Conservation (phyloP, 2,113 vertebrate genomes). For the Thryonomys swinderianus region DNA sequence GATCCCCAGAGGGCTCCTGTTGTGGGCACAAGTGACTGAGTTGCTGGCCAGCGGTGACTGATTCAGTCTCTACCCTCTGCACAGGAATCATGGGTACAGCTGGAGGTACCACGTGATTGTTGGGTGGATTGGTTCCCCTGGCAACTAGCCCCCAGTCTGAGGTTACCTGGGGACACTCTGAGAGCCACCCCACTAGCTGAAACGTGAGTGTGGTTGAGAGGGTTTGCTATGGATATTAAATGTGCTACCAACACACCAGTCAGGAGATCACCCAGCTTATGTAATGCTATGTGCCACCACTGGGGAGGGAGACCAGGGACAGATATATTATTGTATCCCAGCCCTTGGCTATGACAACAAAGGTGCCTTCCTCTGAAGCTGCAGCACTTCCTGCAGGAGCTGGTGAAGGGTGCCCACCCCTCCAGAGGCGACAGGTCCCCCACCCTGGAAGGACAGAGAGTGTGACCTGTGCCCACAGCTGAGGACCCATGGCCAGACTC, state of each 20-base stretch:
- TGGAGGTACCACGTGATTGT: background rate
- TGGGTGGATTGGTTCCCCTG: background rate
- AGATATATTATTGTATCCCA: too few relatives aligned
- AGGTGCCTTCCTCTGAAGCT: background rate
- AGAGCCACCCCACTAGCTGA: background rate
- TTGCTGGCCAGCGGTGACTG: background rate
- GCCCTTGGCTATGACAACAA: background rate
- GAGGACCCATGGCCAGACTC: conserved; percentile 56
- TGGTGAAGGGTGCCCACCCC: background rate
- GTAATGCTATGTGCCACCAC: too few relatives aligned
- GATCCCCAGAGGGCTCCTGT: background rate
- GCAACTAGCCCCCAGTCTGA: background rate
- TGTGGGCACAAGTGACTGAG: background rate
- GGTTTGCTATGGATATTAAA: background rate
- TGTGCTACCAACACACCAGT: too few relatives aligned
- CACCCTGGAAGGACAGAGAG: background rate
- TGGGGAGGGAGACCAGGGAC: background rate
- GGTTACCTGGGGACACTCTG: background rate
- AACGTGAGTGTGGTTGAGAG: background rate
- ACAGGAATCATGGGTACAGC: background rate
- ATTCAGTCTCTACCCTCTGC: background rate
- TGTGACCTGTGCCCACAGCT: background rate
- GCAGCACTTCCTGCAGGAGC: background rate
- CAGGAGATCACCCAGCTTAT: background rate
- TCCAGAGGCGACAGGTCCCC: background rate